Evolutionary conservation across 1,140 invertebrate genomes (phyloP).

Genomic region (Neodiprion pinetum): DNA sequence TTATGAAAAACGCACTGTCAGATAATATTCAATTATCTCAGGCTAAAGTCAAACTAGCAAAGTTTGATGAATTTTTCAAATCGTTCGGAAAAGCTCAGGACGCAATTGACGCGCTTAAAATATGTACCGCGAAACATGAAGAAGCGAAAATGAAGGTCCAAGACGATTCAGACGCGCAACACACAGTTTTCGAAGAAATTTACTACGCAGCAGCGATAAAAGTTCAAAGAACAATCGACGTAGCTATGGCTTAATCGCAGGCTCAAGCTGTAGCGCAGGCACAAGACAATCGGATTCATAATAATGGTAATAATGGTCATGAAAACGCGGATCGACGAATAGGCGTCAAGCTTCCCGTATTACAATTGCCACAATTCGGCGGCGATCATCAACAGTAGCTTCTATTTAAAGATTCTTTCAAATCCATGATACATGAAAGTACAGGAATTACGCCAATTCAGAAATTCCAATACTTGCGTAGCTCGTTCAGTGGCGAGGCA

Average conservation of each 20-base stretch:
- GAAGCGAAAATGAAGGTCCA: constrained; percentile 10
- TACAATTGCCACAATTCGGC: constrained; percentile 15
- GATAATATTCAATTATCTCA: not conserved
- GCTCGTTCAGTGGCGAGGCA: not conserved
- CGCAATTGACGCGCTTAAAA: not conserved
- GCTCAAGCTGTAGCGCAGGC: constrained; percentile 6
- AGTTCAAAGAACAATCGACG: constrained; percentile 9
- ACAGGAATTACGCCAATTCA: not conserved
- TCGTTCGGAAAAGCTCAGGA: not conserved
- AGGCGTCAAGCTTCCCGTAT: constrained; percentile 12
- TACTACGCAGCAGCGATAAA: constrained; percentile 17
- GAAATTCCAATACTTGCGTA: constrained; percentile 7
- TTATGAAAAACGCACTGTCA: not conserved
- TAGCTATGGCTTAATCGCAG: not conserved
- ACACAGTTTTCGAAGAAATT: constrained; percentile 6
- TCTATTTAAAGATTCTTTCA: constrained; percentile 15
- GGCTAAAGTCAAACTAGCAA: constrained; percentile 14
- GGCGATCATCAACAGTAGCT: constrained; percentile 17
- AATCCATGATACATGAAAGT: constrained; percentile 6
- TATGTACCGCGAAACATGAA: not conserved
- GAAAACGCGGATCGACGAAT: not conserved
- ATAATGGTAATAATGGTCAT: not conserved
- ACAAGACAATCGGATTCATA: constrained; percentile 1
- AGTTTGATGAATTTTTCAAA: constrained; percentile 12
- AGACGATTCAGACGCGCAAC: constrained; percentile 6